These are phyloP conservation scores for Raja brachyura DNA, from an alignment of 2,113 vertebrate species.

Conservation along the genomic window DNA sequence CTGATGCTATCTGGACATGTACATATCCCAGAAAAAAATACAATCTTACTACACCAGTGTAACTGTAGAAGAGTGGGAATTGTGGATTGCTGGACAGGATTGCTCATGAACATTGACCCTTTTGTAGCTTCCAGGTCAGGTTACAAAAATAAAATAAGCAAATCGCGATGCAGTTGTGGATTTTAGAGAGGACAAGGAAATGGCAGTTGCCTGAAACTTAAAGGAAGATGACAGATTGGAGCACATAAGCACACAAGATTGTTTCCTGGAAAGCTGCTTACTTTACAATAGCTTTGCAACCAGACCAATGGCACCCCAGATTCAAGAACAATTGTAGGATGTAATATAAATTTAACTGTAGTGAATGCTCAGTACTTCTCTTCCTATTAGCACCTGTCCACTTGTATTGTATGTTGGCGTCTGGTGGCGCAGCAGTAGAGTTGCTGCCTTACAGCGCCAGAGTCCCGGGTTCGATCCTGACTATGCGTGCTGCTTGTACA, in stretches of 20 bases:
- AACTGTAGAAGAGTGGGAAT: neutral
- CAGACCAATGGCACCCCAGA: neutral
- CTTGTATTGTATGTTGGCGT: neutral
- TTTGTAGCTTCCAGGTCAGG: neutral
- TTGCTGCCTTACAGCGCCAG: too few species aligned
- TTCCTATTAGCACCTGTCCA: neutral
- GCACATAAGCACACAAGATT: neutral
- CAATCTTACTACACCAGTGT: neutral
- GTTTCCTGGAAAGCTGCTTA: neutral
- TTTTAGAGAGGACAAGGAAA: neutral
- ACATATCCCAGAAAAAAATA: neutral
- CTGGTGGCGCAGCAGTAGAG: too few species aligned
- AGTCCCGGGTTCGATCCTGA: too few species aligned
- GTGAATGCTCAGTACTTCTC: neutral
- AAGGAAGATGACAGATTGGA: neutral
- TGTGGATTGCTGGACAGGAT: neutral
- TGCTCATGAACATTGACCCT: neutral
- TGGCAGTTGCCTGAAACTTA: neutral
- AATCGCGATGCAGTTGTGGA: neutral
- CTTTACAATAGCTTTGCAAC: neutral
- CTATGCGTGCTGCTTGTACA: too few species aligned
- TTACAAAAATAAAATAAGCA: too few species aligned
- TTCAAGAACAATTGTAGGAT: neutral
- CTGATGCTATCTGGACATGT: too few species aligned
- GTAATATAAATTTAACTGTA: neutral